Percentiles rank a stretch among this genome's conserved stretches.
phyloP scores from a whole-genome alignment of 2,888 invertebrate species.

The Cataglyphis livida region DNA sequence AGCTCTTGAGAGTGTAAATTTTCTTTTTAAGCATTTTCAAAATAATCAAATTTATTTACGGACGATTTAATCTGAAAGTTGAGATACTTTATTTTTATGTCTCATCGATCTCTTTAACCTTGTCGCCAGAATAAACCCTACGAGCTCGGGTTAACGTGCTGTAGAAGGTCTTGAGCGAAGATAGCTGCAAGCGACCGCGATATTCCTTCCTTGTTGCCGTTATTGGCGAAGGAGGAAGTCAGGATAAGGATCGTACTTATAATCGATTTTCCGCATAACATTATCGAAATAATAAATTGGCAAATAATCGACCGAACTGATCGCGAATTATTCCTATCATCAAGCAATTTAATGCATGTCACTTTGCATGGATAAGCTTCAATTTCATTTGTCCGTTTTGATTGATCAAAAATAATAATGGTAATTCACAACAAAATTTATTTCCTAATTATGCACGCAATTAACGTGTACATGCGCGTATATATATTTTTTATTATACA shows the following conservation, averaged over 20 bases:
- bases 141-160: constrained; percentile 41
- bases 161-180: constrained; percentile 43
- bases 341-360: not conserved
- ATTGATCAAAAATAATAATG: not conserved
- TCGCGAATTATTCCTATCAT: constrained; percentile 15
- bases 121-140: constrained; percentile 42
- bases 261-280: constrained; percentile 18
- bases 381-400: not conserved
- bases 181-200: constrained; percentile 12
- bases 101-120: constrained; percentile 28
- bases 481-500: not conserved
- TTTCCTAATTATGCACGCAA: not conserved
- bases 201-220: constrained; percentile 51
- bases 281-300: constrained; percentile 34
- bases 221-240: constrained; percentile 38
- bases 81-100: not conserved
- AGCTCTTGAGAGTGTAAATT: not conserved
- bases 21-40: not conserved
- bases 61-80: not conserved
- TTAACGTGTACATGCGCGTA: not conserved
- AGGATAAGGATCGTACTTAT: constrained; percentile 27
- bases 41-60: constrained; percentile 4
- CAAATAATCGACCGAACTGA: not conserved
- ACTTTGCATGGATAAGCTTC: not conserved
- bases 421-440: not conserved